Base-by-base conservation (phyloP, 2,113 vertebrate genomes). In the Hystrix brachyura region DNA sequence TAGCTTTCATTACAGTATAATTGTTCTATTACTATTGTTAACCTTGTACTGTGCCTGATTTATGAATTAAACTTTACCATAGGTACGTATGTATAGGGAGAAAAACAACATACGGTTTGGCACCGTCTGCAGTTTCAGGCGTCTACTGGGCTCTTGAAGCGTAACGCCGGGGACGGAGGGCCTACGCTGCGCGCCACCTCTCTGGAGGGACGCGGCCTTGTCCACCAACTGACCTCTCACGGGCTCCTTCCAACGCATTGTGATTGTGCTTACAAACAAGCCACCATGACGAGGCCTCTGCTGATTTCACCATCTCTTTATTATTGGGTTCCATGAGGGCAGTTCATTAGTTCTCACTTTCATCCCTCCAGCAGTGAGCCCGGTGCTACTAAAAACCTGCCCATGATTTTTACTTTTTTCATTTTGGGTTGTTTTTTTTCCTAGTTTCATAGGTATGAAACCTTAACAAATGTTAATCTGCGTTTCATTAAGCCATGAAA, bases 401-500 rank as follows among this genome's bases (percentile, higher is more conserved):
- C 59, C 55, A 67, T 43, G 2, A 5, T 48, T 87, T 23, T 69
- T 67, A 46, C 25, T 48, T 29, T 65, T 82, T 25, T 59, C 7
- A 12, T 69, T 90, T 69, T 32, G 15, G 23, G 23, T 64, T 38
- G 38, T 14, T 34, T 79, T 79, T 79, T 19, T 34, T 53, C 4
- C 48, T 79, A 51, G 25, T 85, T 86, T 89, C 55, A 34, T 25
- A 48, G 86, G 51, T 74, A 46, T 60, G 43, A 59, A 81, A 79
- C 23, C 25, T 18, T 72, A 71, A 65, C 34, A 43, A 85, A 25
- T 46, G 15, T 67, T 80, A 43, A 53, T 82, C 76, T 95, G 86
- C 48, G 90, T 53, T 90, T 93, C 12, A 67, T 81, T 60, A 67
- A 48, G 86, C 53, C 67, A 55, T 8, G 12, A 92, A 48, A 65